Conservation (phyloP, 1,140 invertebrate genomes). For the Nixonia krombeini region DNA sequence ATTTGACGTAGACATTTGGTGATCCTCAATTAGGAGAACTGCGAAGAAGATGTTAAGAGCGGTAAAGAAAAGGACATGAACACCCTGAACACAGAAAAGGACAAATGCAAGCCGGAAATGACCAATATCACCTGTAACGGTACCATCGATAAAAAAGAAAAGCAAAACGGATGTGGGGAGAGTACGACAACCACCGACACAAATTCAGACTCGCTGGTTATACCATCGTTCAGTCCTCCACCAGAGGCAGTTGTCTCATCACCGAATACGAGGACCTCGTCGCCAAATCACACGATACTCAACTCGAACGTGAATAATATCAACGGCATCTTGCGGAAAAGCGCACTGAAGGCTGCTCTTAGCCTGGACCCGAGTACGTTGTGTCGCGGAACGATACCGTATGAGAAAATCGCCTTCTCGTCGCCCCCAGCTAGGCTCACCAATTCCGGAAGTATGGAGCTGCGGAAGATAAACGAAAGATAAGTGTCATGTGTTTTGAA, state of each 20-base stretch:
- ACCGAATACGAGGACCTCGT: conserved; percentile 61
- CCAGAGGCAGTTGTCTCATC: conserved; percentile 55
- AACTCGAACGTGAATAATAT: conserved; percentile 54
- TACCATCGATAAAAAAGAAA: conserved; percentile 27
- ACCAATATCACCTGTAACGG: conserved; percentile 28
- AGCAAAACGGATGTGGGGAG: conserved; percentile 47
- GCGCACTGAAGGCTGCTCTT: conserved; percentile 66
- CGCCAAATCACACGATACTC: conserved; percentile 55
- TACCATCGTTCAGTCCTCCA: conserved; percentile 50
- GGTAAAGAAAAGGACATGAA: conserved; percentile 1
- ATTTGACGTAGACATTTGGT: too few species aligned
- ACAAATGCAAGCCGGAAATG: conserved; percentile 8
- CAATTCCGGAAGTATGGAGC: conserved; percentile 56
- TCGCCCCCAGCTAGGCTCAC: conserved; percentile 54
- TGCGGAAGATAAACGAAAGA: conserved; percentile 57
- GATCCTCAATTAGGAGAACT: conserved; percentile 11
- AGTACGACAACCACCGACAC: conserved; percentile 58
- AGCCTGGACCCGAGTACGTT: conserved; percentile 71
- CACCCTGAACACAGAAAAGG: background rate
- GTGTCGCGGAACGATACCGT: conserved; percentile 60
- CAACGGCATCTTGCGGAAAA: conserved; percentile 66
- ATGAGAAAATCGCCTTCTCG: conserved; percentile 65
- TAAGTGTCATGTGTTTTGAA: conserved; percentile 18
- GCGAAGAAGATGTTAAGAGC: background rate
- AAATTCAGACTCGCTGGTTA: conserved; percentile 58